Evolutionary conservation across 2,113 vertebrate species (phyloP), one percentile per base, ranked within the genome.

Genomic region (Pterocles gutturalis): DNA sequence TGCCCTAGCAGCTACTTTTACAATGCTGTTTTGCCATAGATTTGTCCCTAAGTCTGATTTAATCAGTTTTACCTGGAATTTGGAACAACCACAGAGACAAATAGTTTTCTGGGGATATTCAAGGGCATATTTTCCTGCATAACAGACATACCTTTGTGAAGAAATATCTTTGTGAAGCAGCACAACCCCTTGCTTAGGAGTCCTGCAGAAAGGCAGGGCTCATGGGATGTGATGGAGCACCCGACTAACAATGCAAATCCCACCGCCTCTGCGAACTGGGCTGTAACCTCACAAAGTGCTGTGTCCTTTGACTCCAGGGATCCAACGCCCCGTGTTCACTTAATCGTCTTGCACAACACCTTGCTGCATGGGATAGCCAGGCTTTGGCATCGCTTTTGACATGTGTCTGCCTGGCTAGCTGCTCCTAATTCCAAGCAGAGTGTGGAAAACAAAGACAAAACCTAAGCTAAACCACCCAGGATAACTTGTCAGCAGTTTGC

Each of bases 211-310:
- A 43, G 2, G 14, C 34, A 55, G 51, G 10, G 20, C 4, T 61
- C 16, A 6, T 14, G 0, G 0, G 12, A 49, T 10, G 2, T 60
- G 15, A 8, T 22, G 60, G 55, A 60, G 15, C 19, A 33, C 2
- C 16, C 22, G 51, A 31, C 13, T 38, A 55, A 66, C 25, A 31
- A 54, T 51, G 22, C 8, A 48, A 72, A 64, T 45, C 13, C 38
- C 31, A 38, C 10, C 3, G 1, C 13, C 60, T 19, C 33, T 62
- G 48, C 3, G 2, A 67, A 43, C 11, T 8, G 22, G 64, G 8
- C 18, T 29, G 2, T 41, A 31, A 18, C 45, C 31, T n/a, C 45
- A n/a, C 17, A 21, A 58, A 7, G 6, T 14, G 17, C 43, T 33
- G 17, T 3, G 24, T 17, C 53, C 19, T 49, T 65, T 49, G 57